These are phyloP conservation scores for Ceraclea dissimilis DNA, from an alignment of 2,888 invertebrate species.

Conservation along the genomic window DNA sequence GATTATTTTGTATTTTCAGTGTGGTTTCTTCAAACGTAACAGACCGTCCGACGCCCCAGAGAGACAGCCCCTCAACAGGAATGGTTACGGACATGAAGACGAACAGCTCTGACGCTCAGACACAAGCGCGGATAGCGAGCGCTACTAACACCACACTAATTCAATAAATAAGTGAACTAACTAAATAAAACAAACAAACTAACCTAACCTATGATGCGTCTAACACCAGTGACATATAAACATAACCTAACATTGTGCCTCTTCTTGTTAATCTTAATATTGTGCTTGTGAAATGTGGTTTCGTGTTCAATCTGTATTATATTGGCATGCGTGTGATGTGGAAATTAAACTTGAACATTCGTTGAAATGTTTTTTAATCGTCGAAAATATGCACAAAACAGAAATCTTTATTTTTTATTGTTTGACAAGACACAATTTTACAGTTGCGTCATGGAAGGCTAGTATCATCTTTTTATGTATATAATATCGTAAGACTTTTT, in stretches of 20 bases:
- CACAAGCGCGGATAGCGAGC: conserved; percentile 30
- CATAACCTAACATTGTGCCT: not conserved
- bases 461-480: too few species aligned
- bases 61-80: conserved; percentile 75
- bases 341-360: too few species aligned
- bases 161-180: not conserved
- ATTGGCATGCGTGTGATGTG: too few species aligned
- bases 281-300: not conserved
- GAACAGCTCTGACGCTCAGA: conserved; percentile 61
- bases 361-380: too few species aligned
- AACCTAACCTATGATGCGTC: not conserved
- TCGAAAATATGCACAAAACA: too few species aligned
- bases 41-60: conserved; percentile 76
- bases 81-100: conserved; percentile 63
- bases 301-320: too few species aligned
- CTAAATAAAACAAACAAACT: not conserved
- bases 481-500: too few species aligned
- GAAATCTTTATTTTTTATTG: too few species aligned
- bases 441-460: too few species aligned
- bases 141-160: conserved; percentile 26
- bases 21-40: conserved; percentile 89
- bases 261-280: not conserved
- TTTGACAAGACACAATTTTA: too few species aligned
- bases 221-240: not conserved
- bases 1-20: conserved; percentile 54